phyloP scores from a whole-genome alignment of 2,888 invertebrate genomes.

The Noctua fimbriata region DNA sequence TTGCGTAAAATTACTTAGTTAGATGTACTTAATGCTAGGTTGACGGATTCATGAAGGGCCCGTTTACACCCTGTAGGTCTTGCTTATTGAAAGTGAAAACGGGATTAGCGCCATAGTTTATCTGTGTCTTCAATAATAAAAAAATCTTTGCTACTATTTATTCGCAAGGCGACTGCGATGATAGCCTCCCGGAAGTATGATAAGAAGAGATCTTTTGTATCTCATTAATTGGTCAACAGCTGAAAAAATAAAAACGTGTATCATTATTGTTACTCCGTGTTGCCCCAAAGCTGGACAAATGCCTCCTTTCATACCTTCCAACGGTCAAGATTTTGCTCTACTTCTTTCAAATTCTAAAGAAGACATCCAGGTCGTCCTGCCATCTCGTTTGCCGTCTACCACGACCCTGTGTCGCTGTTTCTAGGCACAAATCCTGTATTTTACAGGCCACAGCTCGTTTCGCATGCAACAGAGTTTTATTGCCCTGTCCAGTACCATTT shows the following conservation, averaged over 20 bases:
- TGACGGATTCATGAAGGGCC: too few relatives aligned
- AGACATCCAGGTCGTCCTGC: neutral
- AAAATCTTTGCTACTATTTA: neutral
- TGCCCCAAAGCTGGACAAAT: too few relatives aligned
- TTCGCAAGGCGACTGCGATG: neutral
- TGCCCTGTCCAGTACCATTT: neutral
- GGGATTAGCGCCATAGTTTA: neutral
- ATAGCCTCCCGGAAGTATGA: neutral
- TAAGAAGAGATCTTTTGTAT: neutral
- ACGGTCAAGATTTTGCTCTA: too few relatives aligned
- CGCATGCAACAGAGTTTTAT: neutral
- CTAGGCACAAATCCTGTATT: neutral
- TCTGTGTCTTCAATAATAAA: too few relatives aligned
- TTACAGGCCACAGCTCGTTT: neutral
- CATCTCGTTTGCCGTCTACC: neutral
- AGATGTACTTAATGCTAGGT: too few relatives aligned
- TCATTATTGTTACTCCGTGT: too few relatives aligned
- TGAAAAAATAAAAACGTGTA: neutral
- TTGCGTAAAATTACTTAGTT: too few relatives aligned
- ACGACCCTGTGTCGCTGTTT: neutral
- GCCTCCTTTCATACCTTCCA: too few relatives aligned
- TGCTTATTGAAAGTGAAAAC: neutral
- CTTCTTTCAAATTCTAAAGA: neutral
- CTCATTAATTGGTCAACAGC: neutral
- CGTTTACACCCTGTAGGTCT: neutral